A percentile compares a stretch with the other conserved stretches of the same genome.
These are phyloP conservation scores for Megalops cyprinoides DNA, from an alignment of 2,797 vertebrate species.

Conservation along the genomic window DNA sequence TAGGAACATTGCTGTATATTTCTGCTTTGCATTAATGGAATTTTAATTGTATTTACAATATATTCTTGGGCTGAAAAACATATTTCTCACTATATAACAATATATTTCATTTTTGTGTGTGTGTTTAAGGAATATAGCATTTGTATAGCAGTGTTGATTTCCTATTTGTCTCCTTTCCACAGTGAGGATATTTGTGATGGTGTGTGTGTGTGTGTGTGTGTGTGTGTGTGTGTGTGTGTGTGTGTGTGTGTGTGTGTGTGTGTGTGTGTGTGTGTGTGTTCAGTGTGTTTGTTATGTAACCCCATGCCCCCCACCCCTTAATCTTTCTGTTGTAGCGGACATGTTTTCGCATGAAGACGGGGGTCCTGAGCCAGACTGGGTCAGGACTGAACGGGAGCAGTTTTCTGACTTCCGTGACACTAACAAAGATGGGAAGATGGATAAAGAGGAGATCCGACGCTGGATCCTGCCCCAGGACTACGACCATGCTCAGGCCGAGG, in stretches of 20 bases:
- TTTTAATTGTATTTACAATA: too few relatives aligned
- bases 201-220: not conserved
- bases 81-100: too few relatives aligned
- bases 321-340: conserved; percentile 78
- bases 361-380: conserved; percentile 94
- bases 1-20: too few relatives aligned
- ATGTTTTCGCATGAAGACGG: conserved; percentile 96
- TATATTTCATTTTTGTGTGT: not conserved
- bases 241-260: not conserved
- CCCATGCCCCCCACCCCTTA: not conserved
- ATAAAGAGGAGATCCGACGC: conserved; percentile 90
- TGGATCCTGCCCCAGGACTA: conserved; percentile 98
- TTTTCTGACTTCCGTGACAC: conserved; percentile 95
- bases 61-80: too few relatives aligned
- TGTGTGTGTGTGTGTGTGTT: not conserved
- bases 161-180: too few relatives aligned
- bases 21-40: too few relatives aligned
- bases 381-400: conserved; percentile 91
- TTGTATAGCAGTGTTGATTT: too few relatives aligned
- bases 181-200: not conserved
- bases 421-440: conserved; percentile 97
- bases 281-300: not conserved
- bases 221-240: not conserved
- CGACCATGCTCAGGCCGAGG: conserved; percentile 94
- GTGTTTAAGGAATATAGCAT: not conserved